Conservation (phyloP, 2,113 vertebrate genomes). For the Hucho hucho region DNA sequence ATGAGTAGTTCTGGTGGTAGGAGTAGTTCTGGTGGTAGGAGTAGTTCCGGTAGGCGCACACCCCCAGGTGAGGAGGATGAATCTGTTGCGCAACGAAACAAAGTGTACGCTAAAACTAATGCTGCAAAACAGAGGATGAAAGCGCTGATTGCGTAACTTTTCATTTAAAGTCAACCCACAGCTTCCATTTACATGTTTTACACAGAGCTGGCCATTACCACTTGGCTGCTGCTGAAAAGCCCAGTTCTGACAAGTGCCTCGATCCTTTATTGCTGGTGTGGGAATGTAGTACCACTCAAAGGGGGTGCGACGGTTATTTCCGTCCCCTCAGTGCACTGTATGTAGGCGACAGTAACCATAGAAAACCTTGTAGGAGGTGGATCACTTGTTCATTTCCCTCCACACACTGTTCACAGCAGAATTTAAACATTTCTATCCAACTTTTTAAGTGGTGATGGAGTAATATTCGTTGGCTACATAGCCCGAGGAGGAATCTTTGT, state of each 20-base stretch:
- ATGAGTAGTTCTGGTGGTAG: no score
- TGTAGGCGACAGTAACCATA: constrained; percentile 63
- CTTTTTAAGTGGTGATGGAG: constrained; percentile 43
- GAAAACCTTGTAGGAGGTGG: constrained; percentile 51
- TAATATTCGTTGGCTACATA: not conserved
- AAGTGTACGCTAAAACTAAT: constrained; percentile 43
- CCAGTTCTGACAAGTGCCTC: constrained; percentile 62
- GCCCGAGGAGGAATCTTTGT: not conserved
- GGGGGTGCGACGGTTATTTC: constrained; percentile 54
- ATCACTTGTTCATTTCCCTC: constrained; percentile 53
- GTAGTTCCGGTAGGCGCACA: constrained; percentile 31
- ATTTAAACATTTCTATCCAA: constrained; percentile 32
- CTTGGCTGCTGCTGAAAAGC: constrained; percentile 59
- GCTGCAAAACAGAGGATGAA: constrained; percentile 52
- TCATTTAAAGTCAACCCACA: constrained; percentile 61
- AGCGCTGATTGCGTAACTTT: constrained; percentile 66
- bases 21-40: constrained; percentile 21
- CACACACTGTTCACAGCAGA: constrained; percentile 27
- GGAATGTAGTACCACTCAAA: constrained; percentile 67
- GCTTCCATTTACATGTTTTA: constrained; percentile 66
- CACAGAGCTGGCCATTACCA: constrained; percentile 61
- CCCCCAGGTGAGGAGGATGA: constrained; percentile 42
- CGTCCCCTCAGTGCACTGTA: constrained; percentile 47
- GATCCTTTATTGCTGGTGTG: constrained; percentile 52
- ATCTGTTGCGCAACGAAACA: constrained; percentile 60